Conservation (phyloP, 2,888 invertebrate genomes). For the Alentia gelatinosa region DNA sequence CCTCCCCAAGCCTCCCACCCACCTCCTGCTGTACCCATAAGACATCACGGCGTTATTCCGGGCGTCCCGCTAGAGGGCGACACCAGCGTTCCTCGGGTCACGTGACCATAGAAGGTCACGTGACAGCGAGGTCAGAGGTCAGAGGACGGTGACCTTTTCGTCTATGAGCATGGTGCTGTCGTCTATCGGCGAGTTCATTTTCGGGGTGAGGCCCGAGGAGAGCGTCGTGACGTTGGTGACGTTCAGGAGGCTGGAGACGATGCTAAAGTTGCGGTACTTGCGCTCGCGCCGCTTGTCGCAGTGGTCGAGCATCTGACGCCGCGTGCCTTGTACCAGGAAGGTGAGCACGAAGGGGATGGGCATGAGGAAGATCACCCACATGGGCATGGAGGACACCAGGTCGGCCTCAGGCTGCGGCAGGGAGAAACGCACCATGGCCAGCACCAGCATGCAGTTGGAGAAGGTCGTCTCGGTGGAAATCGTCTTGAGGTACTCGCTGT, state of each 20-base stretch:
- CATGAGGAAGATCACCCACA: constrained; percentile 75
- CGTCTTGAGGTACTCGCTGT: constrained; percentile 71
- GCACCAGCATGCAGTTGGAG: constrained; percentile 76
- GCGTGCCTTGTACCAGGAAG: constrained; percentile 55
- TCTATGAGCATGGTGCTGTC: constrained; percentile 59
- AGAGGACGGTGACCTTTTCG: constrained; percentile 62
- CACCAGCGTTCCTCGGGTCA: not conserved
- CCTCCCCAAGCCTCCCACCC: too few relatives aligned
- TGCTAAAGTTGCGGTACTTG: constrained; percentile 58
- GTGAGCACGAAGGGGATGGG: constrained; percentile 62
- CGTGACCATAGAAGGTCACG: not conserved
- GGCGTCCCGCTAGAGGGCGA: not conserved
- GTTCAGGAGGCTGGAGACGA: constrained; percentile 59
- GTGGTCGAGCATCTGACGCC: not conserved
- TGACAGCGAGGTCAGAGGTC: not conserved
- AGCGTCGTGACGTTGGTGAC: constrained; percentile 58
- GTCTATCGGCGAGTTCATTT: constrained; percentile 48
- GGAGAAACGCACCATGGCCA: constrained; percentile 76
- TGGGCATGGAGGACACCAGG: constrained; percentile 76
- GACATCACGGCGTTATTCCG: not conserved
- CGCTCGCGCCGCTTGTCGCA: constrained; percentile 56
- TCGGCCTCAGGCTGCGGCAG: constrained; percentile 76
- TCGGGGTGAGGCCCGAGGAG: constrained; percentile 57
- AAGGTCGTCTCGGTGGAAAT: constrained; percentile 77
- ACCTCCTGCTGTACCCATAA: too few relatives aligned